Conservation (phyloP, 1,140 invertebrate genomes). For the Drosophila melanogaster region DNA sequence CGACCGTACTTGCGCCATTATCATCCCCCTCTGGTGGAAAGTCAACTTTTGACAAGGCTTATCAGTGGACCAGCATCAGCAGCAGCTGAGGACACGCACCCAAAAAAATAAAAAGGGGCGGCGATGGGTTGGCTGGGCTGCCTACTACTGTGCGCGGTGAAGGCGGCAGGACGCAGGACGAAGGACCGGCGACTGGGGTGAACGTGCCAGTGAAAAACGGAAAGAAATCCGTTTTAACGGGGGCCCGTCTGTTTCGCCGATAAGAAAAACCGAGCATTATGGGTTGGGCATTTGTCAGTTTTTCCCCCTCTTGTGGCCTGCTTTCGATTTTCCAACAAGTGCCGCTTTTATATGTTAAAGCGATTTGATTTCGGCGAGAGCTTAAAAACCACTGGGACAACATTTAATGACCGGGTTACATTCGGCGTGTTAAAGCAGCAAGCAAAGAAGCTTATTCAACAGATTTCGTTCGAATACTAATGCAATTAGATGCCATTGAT, state of each 20-base stretch:
- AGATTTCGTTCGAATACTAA: background rate
- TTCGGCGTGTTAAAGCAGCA: background rate
- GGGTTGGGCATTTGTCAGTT: slow-evolving; percentile 1
- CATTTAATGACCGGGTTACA: background rate
- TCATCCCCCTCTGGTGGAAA: slow-evolving; percentile 22
- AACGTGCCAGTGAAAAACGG: slow-evolving; percentile 21
- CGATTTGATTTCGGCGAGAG: slow-evolving; percentile 12
- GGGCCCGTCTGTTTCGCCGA: slow-evolving; percentile 35
- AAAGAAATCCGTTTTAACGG: background rate
- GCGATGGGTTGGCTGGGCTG: background rate
- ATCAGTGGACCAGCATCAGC: slow-evolving; percentile 53
- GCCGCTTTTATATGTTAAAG: slow-evolving; percentile 27
- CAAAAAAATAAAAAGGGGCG: background rate
- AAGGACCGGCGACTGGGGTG: slow-evolving; percentile 15
- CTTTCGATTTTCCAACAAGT: slow-evolving; percentile 32
- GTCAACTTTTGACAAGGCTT: slow-evolving; percentile 63
- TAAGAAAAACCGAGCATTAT: slow-evolving; percentile 30
- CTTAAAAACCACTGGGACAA: slow-evolving; percentile 5
- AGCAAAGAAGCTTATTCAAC: background rate
- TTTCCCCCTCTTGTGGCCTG: slow-evolving; percentile 6
- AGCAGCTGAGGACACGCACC: slow-evolving; percentile 42
- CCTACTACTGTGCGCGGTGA: background rate
- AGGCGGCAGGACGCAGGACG: slow-evolving; percentile 9
- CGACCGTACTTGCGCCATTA: slow-evolving; percentile 11
- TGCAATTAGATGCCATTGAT: background rate